A percentile compares a stretch with the other conserved stretches of the same genome.
Evolutionary conservation across 2,888 invertebrate species (phyloP).

Genomic region (Adineta ricciae): DNA sequence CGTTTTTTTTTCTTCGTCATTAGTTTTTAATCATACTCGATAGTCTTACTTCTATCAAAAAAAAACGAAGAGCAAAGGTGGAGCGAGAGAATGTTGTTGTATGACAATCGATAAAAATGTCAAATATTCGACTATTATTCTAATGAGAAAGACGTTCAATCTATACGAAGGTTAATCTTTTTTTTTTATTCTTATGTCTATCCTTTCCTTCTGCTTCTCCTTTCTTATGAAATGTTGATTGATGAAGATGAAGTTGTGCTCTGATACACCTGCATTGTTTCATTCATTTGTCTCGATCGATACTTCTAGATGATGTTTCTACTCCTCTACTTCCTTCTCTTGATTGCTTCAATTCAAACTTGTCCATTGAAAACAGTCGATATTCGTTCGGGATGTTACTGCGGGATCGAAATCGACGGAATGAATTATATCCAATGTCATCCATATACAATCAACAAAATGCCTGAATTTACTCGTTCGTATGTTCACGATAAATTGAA

Average conservation of each 20-base stretch:
- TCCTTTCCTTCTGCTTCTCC: not conserved
- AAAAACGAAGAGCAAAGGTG: not conserved
- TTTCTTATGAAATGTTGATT: not conserved
- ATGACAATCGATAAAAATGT: not conserved
- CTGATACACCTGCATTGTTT: not conserved
- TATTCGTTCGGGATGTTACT: not conserved
- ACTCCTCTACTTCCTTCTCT: not conserved
- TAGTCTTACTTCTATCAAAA: not conserved
- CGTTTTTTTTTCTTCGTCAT: not conserved
- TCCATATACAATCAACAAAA: not conserved
- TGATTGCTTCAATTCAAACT: not conserved
- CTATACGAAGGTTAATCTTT: not conserved
- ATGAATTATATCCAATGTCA: slow-evolving; percentile 20
- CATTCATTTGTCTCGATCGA: not conserved
- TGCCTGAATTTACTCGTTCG: not conserved
- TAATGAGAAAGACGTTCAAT: not conserved
- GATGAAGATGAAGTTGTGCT: not conserved
- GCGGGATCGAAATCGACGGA: slow-evolving; percentile 4
- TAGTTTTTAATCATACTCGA: not conserved
- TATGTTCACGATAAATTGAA: slow-evolving; percentile 17
- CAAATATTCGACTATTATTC: slow-evolving; percentile 6
- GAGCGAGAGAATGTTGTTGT: not conserved
- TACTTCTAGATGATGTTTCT: not conserved
- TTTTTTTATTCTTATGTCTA: not conserved
- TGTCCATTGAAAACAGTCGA: slow-evolving; percentile 15